These are phyloP conservation scores for Carcharodon carcharias DNA, from an alignment of 2,797 vertebrate genomes.

Conservation along the genomic window DNA sequence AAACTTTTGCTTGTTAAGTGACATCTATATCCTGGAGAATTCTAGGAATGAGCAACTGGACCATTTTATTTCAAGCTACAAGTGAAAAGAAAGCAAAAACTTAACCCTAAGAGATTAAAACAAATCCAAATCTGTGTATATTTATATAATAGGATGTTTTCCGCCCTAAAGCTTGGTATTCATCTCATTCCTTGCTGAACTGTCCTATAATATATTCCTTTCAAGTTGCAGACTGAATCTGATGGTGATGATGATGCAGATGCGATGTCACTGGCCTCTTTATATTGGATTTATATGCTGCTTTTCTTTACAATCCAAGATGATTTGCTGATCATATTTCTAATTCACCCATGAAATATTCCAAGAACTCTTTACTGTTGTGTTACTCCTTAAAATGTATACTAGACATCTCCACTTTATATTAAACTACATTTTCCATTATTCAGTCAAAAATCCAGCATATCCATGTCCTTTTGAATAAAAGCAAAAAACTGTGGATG, in stretches of 20 bases:
- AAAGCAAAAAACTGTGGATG: too few species aligned
- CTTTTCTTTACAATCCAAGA: neutral
- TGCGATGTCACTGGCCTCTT: neutral
- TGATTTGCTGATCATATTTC: neutral
- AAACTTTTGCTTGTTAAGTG: neutral
- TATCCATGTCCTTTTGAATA: neutral
- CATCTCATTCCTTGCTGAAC: neutral
- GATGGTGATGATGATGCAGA: too few species aligned
- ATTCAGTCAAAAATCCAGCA: neutral
- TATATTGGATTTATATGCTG: neutral
- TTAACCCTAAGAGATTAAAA: neutral
- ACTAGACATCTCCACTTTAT: neutral
- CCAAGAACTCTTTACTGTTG: neutral
- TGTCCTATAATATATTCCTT: neutral
- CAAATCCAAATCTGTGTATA: too few species aligned
- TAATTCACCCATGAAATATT: neutral
- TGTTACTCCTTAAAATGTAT: neutral
- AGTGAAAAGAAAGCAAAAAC: neutral
- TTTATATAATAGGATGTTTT: neutral
- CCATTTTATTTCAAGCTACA: neutral
- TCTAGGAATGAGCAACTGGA: neutral
- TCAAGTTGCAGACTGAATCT: neutral
- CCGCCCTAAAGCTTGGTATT: neutral
- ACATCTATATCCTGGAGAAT: neutral
- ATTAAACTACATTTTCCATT: neutral